phyloP scores from a whole-genome alignment of 2,888 invertebrate genomes.

The Ophion ventricosus region DNA sequence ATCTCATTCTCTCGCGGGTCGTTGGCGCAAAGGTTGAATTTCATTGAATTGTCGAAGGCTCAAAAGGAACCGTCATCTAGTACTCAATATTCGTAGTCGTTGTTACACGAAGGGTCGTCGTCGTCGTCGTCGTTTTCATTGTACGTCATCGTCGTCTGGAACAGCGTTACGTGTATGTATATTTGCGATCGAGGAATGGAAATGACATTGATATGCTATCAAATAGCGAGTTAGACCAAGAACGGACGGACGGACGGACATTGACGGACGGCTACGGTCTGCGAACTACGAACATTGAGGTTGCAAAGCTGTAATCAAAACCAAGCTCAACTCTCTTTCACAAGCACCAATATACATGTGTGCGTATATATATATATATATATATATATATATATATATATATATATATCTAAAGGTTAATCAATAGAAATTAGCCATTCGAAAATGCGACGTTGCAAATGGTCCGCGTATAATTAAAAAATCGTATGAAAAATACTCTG shows the following conservation, averaged over 20 bases:
- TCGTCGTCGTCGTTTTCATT: background rate
- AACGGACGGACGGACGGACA: conserved; percentile 68
- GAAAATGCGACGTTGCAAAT: no score
- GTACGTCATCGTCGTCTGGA: conserved; percentile 10
- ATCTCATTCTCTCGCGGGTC: background rate
- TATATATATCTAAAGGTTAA: no score
- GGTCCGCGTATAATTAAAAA: no score
- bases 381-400: no score
- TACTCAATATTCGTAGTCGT: background rate
- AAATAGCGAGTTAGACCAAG: conserved; percentile 60
- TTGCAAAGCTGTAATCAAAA: conserved; percentile 71
- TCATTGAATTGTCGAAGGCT: background rate
- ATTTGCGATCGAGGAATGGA: conserved; percentile 27
- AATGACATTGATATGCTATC: conserved; percentile 40
- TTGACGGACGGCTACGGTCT: conserved; percentile 74
- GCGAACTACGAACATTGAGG: conserved; percentile 77
- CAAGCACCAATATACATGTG: conserved; percentile 45
- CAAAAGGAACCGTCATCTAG: background rate
- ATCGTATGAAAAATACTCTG: no score
- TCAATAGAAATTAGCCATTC: no score
- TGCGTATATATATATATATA: no score
- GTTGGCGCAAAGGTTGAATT: background rate
- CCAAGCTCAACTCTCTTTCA: conserved; percentile 64
- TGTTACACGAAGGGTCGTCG: background rate
- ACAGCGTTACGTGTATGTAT: background rate